Conservation (phyloP, 2,797 vertebrate species). For the Sternotherus odoratus region DNA sequence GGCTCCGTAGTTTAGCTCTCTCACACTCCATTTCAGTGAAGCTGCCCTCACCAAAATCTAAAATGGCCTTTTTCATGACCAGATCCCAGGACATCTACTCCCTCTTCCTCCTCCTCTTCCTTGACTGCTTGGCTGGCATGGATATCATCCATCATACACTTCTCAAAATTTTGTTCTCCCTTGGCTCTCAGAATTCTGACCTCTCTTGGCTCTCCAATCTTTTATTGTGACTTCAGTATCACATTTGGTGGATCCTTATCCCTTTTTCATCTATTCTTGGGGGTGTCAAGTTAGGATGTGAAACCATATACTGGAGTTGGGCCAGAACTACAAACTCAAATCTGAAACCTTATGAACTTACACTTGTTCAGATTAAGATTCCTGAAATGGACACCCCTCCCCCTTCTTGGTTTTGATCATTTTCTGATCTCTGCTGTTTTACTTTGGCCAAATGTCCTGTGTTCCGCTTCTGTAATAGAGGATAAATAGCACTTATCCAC, state of each 20-base stretch:
- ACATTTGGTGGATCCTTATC: neutral
- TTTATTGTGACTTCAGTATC: neutral
- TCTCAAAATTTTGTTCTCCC: neutral
- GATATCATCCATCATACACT: neutral
- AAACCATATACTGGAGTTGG: neutral
- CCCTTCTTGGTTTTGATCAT: neutral
- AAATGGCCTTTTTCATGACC: fast-evolving
- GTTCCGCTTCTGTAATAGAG: neutral
- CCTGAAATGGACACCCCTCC: neutral
- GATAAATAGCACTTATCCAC: neutral
- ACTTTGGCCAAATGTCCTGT: neutral
- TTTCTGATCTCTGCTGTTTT: neutral
- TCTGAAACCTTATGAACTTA: neutral
- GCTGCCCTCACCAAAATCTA: neutral
- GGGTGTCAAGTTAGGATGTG: neutral
- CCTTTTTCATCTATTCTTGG: fast-evolving
- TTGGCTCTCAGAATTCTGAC: neutral
- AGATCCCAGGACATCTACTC: neutral
- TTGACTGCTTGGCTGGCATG: neutral
- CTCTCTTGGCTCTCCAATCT: neutral
- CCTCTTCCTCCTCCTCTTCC: neutral
- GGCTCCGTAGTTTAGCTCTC: neutral
- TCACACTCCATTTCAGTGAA: fast-evolving
- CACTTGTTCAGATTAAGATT: neutral
- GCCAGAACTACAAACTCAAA: neutral